Conservation (phyloP, 1,140 invertebrate genomes). For the Dreissena rostriformis region DNA sequence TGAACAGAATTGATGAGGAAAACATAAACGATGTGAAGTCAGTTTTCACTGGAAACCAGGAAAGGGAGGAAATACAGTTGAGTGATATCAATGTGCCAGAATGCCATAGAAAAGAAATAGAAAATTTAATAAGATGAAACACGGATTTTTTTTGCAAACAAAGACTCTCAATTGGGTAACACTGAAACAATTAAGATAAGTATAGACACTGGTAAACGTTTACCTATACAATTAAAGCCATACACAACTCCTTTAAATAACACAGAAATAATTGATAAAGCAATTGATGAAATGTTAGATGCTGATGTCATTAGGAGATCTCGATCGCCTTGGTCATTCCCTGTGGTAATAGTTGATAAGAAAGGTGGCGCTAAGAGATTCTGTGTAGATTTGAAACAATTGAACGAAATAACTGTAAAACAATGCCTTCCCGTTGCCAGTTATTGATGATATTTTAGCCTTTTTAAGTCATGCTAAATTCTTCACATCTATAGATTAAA, state of each 20-base stretch:
- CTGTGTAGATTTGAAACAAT: slow-evolving; percentile 15
- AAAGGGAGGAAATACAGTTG: too few species aligned
- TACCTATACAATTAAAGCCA: slow-evolving; percentile 49
- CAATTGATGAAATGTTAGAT: slow-evolving; percentile 54
- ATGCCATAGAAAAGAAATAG: neutral
- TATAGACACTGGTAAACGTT: slow-evolving; percentile 48
- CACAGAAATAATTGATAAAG: slow-evolving; percentile 32
- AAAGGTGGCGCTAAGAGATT: slow-evolving; percentile 6
- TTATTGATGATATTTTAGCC: slow-evolving; percentile 69
- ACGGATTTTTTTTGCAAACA: neutral
- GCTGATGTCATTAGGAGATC: slow-evolving; percentile 53
- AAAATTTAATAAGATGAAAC: neutral
- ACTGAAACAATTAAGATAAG: slow-evolving; percentile 35
- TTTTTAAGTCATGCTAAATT: slow-evolving; percentile 51
- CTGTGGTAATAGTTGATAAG: slow-evolving; percentile 22
- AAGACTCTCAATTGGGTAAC: slow-evolving; percentile 6
- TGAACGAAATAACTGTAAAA: slow-evolving; percentile 11
- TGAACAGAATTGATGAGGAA: too few species aligned
- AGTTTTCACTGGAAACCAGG: too few species aligned
- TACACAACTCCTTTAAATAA: slow-evolving; percentile 58
- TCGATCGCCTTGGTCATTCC: neutral
- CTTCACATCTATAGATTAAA: slow-evolving; percentile 56
- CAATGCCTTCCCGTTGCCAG: slow-evolving; percentile 65
- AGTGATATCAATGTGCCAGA: too few species aligned
- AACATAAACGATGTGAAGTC: too few species aligned